These are phyloP conservation scores for Drosophila prosaltans DNA, from an alignment of 1,140 invertebrate genomes.

Conservation along the genomic window DNA sequence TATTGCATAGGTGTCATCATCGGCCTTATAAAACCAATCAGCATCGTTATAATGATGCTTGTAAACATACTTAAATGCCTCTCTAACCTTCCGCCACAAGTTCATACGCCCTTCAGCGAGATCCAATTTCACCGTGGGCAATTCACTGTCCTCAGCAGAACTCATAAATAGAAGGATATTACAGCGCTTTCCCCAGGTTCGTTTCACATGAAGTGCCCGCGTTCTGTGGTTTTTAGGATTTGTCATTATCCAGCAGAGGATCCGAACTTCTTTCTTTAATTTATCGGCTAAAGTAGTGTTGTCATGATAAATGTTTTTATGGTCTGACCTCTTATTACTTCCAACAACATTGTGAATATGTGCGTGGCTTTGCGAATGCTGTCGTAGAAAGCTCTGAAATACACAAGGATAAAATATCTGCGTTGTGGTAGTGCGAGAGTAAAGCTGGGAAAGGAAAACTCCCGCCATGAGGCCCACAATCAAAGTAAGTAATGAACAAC, in stretches of 20 bases:
- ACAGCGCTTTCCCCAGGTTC: constrained; percentile 97
- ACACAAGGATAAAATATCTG: constrained; percentile 36
- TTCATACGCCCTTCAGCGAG: constrained; percentile 94
- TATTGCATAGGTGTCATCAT: constrained; percentile 97
- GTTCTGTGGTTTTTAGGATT: constrained; percentile 48
- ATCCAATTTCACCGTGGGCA: constrained; percentile 88
- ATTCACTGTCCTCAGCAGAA: constrained; percentile 86
- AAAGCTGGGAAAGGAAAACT: constrained; percentile 33
- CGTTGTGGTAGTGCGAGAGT: not conserved
- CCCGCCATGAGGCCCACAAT: constrained; percentile 42
- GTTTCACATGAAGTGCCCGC: constrained; percentile 86
- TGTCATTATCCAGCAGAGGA: constrained; percentile 54
- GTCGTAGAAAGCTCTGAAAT: too few relatives aligned
- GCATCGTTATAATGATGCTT: constrained; percentile 90
- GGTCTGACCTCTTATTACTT: not conserved
- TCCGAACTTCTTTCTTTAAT: constrained; percentile 44
- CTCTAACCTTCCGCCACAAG: constrained; percentile 97
- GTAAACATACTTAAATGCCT: constrained; percentile 94
- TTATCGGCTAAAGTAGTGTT: constrained; percentile 47
- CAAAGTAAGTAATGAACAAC: constrained; percentile 32
- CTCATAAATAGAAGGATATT: constrained; percentile 96
- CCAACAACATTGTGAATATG: not conserved
- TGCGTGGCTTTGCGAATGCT: not conserved
- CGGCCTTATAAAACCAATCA: constrained; percentile 97
- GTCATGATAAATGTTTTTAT: constrained; percentile 23